Evolutionary conservation across 1,140 invertebrate species (phyloP).

Genomic region (Rhagoletis pomonella): DNA sequence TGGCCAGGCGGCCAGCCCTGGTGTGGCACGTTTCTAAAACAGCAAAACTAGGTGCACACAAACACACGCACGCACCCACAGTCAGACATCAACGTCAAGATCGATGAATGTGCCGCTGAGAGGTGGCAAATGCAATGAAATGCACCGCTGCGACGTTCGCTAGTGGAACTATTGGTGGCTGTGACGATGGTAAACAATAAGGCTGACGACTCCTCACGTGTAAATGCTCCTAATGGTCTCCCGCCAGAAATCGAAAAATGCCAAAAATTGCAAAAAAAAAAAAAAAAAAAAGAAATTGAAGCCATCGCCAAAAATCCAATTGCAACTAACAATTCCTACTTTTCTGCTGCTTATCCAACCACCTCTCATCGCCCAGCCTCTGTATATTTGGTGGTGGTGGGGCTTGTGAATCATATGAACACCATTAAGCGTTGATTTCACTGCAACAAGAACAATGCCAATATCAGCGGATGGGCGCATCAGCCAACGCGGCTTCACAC

Average conservation of each 20-base stretch:
- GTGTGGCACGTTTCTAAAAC: conserved; percentile 64
- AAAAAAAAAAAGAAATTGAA: conserved; percentile 31
- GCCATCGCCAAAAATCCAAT: conserved; percentile 40
- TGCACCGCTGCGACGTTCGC: conserved; percentile 49
- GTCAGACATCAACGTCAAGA: conserved; percentile 24
- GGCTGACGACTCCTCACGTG: neutral
- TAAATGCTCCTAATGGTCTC: conserved; percentile 46
- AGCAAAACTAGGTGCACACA: conserved; percentile 59
- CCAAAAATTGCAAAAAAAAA: conserved; percentile 12
- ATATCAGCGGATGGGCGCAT: neutral
- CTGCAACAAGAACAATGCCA: conserved; percentile 20
- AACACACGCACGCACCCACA: conserved; percentile 17
- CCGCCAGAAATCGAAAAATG: conserved; percentile 13
- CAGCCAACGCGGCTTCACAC: neutral
- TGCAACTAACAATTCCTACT: neutral
- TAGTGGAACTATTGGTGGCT: neutral
- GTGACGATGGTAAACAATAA: neutral
- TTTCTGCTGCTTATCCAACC: neutral
- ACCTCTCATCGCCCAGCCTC: neutral
- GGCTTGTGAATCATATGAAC: conserved; percentile 37
- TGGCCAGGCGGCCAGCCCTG: neutral
- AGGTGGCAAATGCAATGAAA: conserved; percentile 8
- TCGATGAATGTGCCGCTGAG: conserved; percentile 53
- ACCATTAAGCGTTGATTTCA: conserved; percentile 51
- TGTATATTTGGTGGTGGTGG: neutral